Conservation (phyloP, 2,888 invertebrate genomes). For the Phlogophora meticulosa region DNA sequence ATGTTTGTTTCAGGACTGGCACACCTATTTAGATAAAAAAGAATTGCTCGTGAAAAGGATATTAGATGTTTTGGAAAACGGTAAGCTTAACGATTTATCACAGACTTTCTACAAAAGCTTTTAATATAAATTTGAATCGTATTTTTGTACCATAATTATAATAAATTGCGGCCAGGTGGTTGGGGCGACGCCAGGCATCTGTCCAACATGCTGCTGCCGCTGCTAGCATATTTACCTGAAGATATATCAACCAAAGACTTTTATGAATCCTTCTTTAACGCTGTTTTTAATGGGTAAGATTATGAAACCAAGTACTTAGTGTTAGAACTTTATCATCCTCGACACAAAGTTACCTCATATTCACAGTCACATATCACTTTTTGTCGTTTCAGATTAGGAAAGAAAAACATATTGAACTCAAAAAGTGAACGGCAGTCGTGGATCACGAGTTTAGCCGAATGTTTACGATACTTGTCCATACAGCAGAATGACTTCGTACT, state of each 20-base stretch:
- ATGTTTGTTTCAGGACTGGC: slow-evolving; percentile 92
- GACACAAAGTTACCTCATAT: neutral
- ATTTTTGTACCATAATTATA: neutral
- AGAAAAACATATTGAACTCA: slow-evolving; percentile 91
- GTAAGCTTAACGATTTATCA: slow-evolving; percentile 66
- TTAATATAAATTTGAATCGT: neutral
- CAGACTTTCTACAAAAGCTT: neutral
- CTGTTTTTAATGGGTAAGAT: slow-evolving; percentile 92
- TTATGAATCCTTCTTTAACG: slow-evolving; percentile 93
- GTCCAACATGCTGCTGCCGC: slow-evolving; percentile 94
- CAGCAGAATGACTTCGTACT: slow-evolving; percentile 67
- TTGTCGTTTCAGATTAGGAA: slow-evolving; percentile 89
- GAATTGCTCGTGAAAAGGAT: slow-evolving; percentile 91
- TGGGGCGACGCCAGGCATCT: slow-evolving; percentile 94
- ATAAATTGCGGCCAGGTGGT: slow-evolving; percentile 91
- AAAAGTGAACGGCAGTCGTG: slow-evolving; percentile 93
- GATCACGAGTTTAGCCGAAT: slow-evolving; percentile 93
- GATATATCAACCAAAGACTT: slow-evolving; percentile 89
- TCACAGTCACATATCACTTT: neutral
- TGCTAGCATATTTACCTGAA: slow-evolving; percentile 93
- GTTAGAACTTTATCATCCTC: neutral
- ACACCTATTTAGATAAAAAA: slow-evolving; percentile 93
- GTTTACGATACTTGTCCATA: slow-evolving; percentile 89
- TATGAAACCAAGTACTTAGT: neutral
- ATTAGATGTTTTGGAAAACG: slow-evolving; percentile 79